These are phyloP conservation scores for Macaria notata DNA, from an alignment of 2,888 invertebrate species.

Conservation along the genomic window DNA sequence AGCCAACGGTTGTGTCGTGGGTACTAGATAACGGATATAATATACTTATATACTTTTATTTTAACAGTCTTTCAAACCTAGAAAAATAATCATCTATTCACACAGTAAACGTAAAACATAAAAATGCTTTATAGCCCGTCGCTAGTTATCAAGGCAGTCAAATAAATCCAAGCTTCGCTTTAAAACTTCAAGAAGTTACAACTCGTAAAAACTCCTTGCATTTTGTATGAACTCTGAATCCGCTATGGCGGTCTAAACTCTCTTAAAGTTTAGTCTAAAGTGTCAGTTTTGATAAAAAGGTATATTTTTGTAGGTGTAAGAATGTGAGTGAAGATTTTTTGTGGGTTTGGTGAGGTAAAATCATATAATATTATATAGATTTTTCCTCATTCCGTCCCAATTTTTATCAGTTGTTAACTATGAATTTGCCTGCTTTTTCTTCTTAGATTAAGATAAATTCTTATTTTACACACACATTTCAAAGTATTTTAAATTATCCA, in stretches of 20 bases:
- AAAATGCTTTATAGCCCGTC: conserved; percentile 28
- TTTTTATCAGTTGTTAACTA: no score
- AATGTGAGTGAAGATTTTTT: background rate
- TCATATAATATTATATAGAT: no score
- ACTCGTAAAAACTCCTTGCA: conserved; percentile 55
- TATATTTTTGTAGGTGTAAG: conserved; percentile 1
- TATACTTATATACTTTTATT: no score
- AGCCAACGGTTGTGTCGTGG: no score
- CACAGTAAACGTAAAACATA: conserved; percentile 15
- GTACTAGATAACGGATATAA: no score
- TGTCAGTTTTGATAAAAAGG: conserved; percentile 25
- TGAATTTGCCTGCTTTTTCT: no score
- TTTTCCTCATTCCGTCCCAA: no score
- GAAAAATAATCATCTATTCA: background rate
- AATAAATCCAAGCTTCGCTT: conserved; percentile 54
- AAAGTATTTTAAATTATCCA: no score
- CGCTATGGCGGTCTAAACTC: conserved; percentile 39
- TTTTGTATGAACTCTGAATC: conserved; percentile 51
- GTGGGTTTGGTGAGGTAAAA: no score
- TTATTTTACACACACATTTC: no score
- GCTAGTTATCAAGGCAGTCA: conserved; percentile 55
- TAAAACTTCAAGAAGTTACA: conserved; percentile 49
- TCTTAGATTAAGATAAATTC: no score
- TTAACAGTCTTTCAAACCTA: no score
- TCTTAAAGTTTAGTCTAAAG: conserved; percentile 30